Base-by-base conservation (phyloP, 2,113 vertebrate genomes). In the Peromyscus leucopus region DNA sequence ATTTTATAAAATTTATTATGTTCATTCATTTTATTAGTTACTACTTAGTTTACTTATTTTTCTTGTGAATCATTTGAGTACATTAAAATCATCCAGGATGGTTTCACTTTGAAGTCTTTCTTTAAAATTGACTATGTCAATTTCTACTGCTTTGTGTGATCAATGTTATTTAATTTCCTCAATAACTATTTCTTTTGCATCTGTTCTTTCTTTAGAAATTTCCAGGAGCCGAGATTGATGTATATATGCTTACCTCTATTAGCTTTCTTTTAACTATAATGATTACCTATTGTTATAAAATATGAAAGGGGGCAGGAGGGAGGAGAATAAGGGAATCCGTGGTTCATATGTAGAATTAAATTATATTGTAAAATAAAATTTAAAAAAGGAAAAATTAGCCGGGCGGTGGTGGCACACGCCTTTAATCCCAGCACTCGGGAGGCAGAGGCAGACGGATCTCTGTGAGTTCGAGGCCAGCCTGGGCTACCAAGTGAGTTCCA, bases 11-110 rank as follows among this genome's bases (percentile, higher is more conserved):
- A 65, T 59, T 36, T 36, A 69, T 8, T 91, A 12, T 93, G 31
- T 36, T 91, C 48, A 42, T 36, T 1, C 2, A 12, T n/a, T 93
- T 97, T 48, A 26, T 90, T 48, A 85, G 91, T 51, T 91, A 71
- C 17, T 39, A 69, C 48, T 36, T 71, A 75, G 16, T 94, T 88
- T 67, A 65, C 85, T 4, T 72, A 4, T 82, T 93, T 96, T 72
- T 36, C 7, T 1, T 9, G 67, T 42, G 21, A 42, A 26, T 90
- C 80, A 71, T 94, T 31, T 39, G 39, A 65, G 21, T 21, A 59
- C 2, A 76, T 4, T 31, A 8, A 87, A 21, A 57, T 69, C 46
- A 75, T 31, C 51, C 9, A 74, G 31, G 36, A 89, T 76, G 36
- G 21, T 63, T 85, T 93, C 63, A 65, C 83, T 78, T 67, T 57